Base-by-base conservation (phyloP, 2,797 vertebrate species). In the Tragelaphus oryx region DNA sequence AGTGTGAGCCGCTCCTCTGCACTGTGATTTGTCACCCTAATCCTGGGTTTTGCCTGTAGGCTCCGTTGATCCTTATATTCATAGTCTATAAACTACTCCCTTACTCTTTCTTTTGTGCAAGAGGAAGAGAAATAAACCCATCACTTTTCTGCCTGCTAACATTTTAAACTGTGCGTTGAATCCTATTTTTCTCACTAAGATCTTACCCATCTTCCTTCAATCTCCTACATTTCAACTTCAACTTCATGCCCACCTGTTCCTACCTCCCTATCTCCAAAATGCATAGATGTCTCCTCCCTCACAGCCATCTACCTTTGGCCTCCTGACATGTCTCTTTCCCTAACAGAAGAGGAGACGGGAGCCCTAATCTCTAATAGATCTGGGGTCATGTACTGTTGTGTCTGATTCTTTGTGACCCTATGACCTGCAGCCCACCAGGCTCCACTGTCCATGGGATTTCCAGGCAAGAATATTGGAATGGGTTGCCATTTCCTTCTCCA, bases 41-140 rank as follows among this genome's bases (percentile, higher is more conserved):
- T 48, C 83, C 50, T 24, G 16, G 28, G 33, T 54, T 75, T 41
- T 1, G 5, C 16, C 12, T 44, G 11, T 1, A 26, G 50, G 28
- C 37, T 57, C 30, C 26, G 41, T 8, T 48, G 30, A 76, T 57
- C n/a, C 48, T 57, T 26, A 12, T 9, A 54, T 12, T 84, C 5
- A 4, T 26, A 44, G 9, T 50, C 71, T 88, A 54, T 60, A 55
- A 82, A 82, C 20, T 10, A 76, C 22, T 41, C 74, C 30, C 59
- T 52, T 54, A 85, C 20, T 48, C 74, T 48, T 68, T 26, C n/a
- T 76, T 65, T 75, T 68, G 37, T 48, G 9, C 33, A 75, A 95
- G n/a, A 87, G 78, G 26, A 83, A 83, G n/a, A 80, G 37, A 89
- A 62, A 65, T 55, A 55, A 86, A 50, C 20, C 60, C n/a, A 57